Evolutionary conservation across 2,113 vertebrate species (phyloP).

Genomic region (Tachysurus fulvidraco): DNA sequence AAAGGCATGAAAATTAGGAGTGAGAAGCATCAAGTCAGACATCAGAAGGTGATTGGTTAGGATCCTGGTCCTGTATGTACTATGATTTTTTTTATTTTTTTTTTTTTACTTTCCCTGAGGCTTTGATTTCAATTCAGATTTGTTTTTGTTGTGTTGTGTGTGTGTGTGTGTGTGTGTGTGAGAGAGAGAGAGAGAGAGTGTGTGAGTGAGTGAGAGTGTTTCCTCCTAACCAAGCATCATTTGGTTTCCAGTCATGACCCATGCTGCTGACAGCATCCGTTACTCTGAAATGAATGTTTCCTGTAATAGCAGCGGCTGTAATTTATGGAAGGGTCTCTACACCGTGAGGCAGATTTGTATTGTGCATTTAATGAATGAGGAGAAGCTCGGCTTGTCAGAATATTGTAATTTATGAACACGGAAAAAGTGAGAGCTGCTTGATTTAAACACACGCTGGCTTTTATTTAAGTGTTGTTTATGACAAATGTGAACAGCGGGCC

Average conservation of each 20-base stretch:
- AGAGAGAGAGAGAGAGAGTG: not conserved
- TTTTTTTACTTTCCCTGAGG: not conserved
- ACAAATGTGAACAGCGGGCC: not conserved
- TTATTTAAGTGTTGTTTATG: not conserved
- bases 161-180: not conserved
- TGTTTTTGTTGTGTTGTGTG: not conserved
- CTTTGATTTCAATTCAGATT: not conserved
- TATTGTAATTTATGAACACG: slow-evolving; percentile 13
- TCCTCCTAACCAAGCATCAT: slow-evolving; percentile 27
- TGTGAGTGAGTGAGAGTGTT: not conserved
- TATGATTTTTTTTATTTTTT: too few relatives aligned
- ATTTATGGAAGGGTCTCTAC: slow-evolving; percentile 18
- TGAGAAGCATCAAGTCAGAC: not conserved
- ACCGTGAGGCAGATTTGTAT: slow-evolving; percentile 2
- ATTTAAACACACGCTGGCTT: slow-evolving; percentile 11
- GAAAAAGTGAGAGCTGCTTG: slow-evolving; percentile 9
- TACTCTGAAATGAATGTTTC: slow-evolving; percentile 20
- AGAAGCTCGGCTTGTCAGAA: not conserved
- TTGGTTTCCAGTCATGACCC: slow-evolving; percentile 28
- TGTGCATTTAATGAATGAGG: slow-evolving; percentile 25
- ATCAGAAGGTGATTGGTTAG: not conserved
- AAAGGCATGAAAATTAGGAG: not conserved
- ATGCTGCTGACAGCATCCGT: slow-evolving; percentile 14
- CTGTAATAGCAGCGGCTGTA: slow-evolving; percentile 21
- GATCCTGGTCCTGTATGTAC: not conserved